phyloP scores from a whole-genome alignment of 2,113 vertebrate genomes.

The Meleagris gallopavo region DNA sequence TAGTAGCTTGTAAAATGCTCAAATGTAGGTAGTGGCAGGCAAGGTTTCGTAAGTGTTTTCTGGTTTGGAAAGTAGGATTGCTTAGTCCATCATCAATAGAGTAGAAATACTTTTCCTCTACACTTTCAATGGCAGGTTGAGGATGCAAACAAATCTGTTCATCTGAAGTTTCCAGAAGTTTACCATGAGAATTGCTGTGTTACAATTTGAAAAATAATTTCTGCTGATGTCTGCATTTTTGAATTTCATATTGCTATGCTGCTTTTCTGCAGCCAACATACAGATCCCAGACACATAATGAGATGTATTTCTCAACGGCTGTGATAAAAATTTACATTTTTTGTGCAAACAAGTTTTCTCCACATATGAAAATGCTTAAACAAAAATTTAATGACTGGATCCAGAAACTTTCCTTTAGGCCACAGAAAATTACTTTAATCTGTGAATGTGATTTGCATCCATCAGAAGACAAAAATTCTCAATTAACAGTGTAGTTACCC shows the following conservation, averaged over 20 bases:
- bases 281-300: constrained; percentile 46
- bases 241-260: constrained; percentile 37
- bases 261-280: constrained; percentile 48
- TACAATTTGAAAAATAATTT: constrained; percentile 57
- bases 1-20: neutral
- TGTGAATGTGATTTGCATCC: constrained; percentile 67
- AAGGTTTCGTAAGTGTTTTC: neutral
- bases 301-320: constrained; percentile 58
- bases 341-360: constrained; percentile 59
- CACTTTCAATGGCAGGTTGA: neutral
- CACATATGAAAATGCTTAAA: constrained; percentile 78
- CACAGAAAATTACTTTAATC: constrained; percentile 79
- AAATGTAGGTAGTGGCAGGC: neutral
- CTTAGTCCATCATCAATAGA: neutral
- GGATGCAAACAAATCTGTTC: neutral
- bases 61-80: rapidly evolving
- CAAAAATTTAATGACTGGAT: constrained; percentile 71
- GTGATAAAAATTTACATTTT: constrained; percentile 59
- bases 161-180: neutral
- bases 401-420: constrained; percentile 72
- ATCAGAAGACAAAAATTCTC: constrained; percentile 27
- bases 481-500: neutral
- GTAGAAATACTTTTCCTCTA: neutral
- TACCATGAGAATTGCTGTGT: constrained; percentile 22
- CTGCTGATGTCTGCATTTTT: constrained; percentile 59